Base-by-base conservation (phyloP, 2,797 vertebrate species). In the Dipus sagitta region DNA sequence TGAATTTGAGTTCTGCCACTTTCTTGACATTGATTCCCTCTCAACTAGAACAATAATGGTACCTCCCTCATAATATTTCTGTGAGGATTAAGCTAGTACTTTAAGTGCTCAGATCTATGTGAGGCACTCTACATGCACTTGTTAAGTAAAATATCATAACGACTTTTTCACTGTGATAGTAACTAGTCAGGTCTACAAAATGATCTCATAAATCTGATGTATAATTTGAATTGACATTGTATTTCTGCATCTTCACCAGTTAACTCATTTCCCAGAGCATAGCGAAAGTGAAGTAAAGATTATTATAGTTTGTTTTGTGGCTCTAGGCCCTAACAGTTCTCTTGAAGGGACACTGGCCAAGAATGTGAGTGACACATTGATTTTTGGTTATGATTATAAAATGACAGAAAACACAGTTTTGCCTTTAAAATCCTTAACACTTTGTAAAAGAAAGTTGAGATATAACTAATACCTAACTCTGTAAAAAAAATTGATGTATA, bases 111-210 rank as follows among this genome's bases (percentile, higher is more conserved):
- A 85, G 65, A 82, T 75, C 20, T 4, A 32, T 32, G 15, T 54
- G 34, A 90, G 17, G 68, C 24, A 71, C 26, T 78, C n/a, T 54
- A 0, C 2, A 38, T 32, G 17, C 76, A 32, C 17, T 87, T 68
- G 2, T 79, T 87, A 76, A 92, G 70, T 74, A 92, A 93, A 92
- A 92, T 74, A 84, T n/a, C 67, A 0, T 67, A 80, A 81, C 14
- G n/a, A 67, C 67, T 86, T n/a, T 65, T 83, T 92, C 30, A 72
- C n/a, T 92, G 52, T 71, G 60, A 87, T 74, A 14, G n/a, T 34
- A 92, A 82, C 68, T 77, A 79, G 23, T 84, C 86, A 96, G 14
- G 11, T 85, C 23, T 93, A 87, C 47, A 75, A 93, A 83, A 92
- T 15, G 20, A 83, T 30, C 38, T 90, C 58, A 77, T 52, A 79